Percentiles rank a stretch among this genome's conserved stretches.
These are phyloP conservation scores for Parapristionchus giblindavisi DNA, from an alignment of 2,888 invertebrate genomes.

Conservation along the genomic window DNA sequence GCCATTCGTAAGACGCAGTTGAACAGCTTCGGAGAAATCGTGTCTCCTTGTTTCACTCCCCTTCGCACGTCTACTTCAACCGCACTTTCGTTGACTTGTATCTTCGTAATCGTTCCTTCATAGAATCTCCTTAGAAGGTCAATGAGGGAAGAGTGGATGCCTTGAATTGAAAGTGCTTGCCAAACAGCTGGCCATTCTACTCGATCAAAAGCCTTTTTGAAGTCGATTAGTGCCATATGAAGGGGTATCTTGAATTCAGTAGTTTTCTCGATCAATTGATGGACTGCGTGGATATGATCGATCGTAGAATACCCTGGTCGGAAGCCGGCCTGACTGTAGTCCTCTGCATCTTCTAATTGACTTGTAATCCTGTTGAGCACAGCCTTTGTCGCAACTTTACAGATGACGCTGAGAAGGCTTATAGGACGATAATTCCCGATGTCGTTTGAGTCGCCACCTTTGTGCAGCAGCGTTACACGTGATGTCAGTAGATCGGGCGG, in stretches of 20 bases:
- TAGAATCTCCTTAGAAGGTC: neutral
- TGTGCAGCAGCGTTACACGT: neutral
- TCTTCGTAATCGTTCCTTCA: neutral
- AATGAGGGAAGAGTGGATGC: neutral
- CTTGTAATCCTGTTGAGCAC: neutral
- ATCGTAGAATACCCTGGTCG: neutral
- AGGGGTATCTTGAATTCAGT: neutral
- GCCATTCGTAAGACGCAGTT: neutral
- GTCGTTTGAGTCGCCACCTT: conserved; percentile 2
- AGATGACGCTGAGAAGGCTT: neutral
- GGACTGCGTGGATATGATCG: conserved; percentile 4
- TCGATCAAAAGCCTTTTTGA: neutral
- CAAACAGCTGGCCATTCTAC: conserved; percentile 23
- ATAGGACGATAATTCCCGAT: conserved; percentile 9
- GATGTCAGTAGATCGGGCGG: neutral
- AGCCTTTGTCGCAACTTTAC: neutral
- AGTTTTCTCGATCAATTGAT: conserved; percentile 4
- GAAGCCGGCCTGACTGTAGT: conserved; percentile 5
- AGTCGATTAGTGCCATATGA: conserved; percentile 7
- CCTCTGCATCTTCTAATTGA: neutral
- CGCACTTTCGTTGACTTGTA: neutral
- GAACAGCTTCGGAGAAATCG: conserved; percentile 1
- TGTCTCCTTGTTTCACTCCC: conserved; percentile 9
- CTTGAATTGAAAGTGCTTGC: neutral
- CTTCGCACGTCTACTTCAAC: neutral